phyloP scores from a whole-genome alignment of 2,888 invertebrate species.

The Congeria kusceri region DNA sequence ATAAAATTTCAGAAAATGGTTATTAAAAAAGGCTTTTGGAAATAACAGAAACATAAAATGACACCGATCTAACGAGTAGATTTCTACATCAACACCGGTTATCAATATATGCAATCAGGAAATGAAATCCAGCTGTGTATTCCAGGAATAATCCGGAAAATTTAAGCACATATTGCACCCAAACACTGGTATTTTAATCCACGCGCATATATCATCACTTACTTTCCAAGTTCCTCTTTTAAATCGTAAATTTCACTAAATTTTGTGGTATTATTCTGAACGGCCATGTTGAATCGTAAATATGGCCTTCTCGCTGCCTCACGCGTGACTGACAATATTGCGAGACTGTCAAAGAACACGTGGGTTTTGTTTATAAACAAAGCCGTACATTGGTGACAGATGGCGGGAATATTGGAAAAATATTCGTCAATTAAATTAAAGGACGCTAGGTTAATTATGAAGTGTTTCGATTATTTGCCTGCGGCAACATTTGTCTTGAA shows the following conservation, averaged over 20 bases:
- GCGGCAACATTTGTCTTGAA: too few relatives aligned
- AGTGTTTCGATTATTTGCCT: too few relatives aligned
- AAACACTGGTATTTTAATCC: background rate
- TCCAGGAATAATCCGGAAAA: conserved; percentile 1
- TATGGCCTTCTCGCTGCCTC: conserved; percentile 74
- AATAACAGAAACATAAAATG: too few relatives aligned
- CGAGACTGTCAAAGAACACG: conserved; percentile 59
- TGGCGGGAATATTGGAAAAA: background rate
- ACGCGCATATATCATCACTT: conserved; percentile 87
- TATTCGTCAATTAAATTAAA: too few relatives aligned
- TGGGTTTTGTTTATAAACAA: conserved; percentile 64
- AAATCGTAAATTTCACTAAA: conserved; percentile 99
- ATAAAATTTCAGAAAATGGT: too few relatives aligned
- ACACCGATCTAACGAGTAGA: background rate
- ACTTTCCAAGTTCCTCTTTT: conserved; percentile 99
- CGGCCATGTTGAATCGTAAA: conserved; percentile 85
- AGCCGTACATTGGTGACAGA: background rate
- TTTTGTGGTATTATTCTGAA: conserved; percentile 92
- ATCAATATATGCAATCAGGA: conserved; percentile 36
- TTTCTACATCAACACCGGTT: conserved; percentile 29
- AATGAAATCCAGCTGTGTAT: conserved; percentile 12
- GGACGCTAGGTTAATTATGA: too few relatives aligned
- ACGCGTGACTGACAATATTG: conserved; percentile 70
- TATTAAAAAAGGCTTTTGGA: too few relatives aligned
- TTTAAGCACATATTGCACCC: background rate